A percentile compares a stretch with the other conserved stretches of the same genome.
Conservation (phyloP, 2,113 vertebrate genomes). For the Anser brachyrhynchus region DNA sequence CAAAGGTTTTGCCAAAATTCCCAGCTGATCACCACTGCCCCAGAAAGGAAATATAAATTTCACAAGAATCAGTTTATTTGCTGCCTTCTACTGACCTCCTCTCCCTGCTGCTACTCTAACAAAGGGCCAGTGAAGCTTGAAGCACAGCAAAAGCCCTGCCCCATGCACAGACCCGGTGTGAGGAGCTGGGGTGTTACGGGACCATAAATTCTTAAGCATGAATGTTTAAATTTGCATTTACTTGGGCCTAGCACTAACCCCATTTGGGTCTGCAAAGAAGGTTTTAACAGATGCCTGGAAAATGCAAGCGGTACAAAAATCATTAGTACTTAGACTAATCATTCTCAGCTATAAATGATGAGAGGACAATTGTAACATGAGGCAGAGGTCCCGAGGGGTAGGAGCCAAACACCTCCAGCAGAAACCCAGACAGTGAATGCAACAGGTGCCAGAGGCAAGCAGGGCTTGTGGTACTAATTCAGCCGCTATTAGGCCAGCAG, state of each 20-base stretch:
- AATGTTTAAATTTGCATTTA: not conserved
- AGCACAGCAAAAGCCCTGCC: not conserved
- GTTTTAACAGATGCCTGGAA: not conserved
- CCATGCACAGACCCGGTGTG: accelerated
- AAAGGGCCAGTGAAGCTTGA: not conserved
- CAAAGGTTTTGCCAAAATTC: slow-evolving; percentile 1
- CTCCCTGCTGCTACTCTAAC: accelerated
- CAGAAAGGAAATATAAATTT: not conserved
- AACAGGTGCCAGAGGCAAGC: not conserved
- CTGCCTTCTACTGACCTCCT: not conserved
- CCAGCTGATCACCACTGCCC: not conserved
- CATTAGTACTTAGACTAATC: not conserved
- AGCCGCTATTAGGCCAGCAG: not conserved
- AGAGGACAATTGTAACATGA: not conserved
- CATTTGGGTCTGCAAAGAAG: not conserved
- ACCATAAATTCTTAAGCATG: not conserved
- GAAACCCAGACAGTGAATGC: not conserved
- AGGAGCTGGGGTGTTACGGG: not conserved
- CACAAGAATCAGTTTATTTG: not conserved
- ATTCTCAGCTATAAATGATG: not conserved
- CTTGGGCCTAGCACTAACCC: not conserved
- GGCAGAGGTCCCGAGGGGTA: not conserved
- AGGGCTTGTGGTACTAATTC: not conserved
- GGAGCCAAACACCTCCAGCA: not conserved
- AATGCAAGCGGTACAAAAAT: not conserved